A percentile compares a stretch with the other conserved stretches of the same genome.
These are phyloP conservation scores for Ifrita kowaldi DNA, from an alignment of 2,113 vertebrate species.

Conservation along the genomic window DNA sequence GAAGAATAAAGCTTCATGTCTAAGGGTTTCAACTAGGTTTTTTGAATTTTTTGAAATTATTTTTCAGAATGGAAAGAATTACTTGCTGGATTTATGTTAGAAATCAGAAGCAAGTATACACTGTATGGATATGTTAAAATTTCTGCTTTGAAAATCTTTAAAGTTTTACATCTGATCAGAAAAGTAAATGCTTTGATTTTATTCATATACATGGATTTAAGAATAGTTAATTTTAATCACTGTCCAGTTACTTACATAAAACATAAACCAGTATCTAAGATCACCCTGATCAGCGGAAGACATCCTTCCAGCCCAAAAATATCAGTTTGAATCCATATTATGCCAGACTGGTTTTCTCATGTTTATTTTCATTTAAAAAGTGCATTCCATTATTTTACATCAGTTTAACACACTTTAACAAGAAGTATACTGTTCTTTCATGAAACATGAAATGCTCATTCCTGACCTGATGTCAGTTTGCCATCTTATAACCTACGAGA, in stretches of 20 bases:
- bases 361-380: background rate
- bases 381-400: background rate
- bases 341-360: background rate
- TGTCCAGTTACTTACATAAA: background rate
- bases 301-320: background rate
- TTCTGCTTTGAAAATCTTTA: background rate
- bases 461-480: background rate
- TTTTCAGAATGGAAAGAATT: background rate
- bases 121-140: background rate
- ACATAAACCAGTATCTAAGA: background rate
- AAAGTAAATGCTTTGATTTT: background rate
- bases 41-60: background rate
- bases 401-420: background rate
- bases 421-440: background rate
- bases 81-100: background rate
- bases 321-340: background rate
- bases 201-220: background rate
- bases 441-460: background rate
- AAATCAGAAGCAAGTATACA: background rate
- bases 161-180: background rate
- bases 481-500: background rate
- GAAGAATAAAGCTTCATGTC: background rate
- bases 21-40: background rate
- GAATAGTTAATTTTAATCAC: background rate
- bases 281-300: background rate